Conservation (phyloP, 2,797 vertebrate species). For the Chrosomus eos region DNA sequence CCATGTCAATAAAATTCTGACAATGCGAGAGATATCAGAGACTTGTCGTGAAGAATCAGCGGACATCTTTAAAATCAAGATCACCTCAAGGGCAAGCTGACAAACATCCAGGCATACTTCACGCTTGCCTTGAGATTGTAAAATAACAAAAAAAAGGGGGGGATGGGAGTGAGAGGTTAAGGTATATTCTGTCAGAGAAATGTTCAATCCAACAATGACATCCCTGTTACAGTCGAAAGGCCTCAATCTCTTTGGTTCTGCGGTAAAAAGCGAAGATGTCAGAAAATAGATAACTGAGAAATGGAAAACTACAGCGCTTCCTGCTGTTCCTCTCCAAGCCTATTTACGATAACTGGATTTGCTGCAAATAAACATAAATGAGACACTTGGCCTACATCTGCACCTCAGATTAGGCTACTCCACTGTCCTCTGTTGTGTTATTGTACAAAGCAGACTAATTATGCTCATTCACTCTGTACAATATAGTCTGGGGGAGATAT, state of each 20-base stretch:
- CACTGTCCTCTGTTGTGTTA: constrained; percentile 22
- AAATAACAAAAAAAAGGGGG: background rate
- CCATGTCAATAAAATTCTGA: background rate
- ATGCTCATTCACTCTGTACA: constrained; percentile 26
- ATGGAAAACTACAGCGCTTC: background rate
- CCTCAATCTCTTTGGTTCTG: background rate
- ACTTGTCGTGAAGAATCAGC: constrained; percentile 10
- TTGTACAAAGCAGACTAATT: constrained; percentile 40
- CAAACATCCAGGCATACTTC: constrained; percentile 41
- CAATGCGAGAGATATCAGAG: constrained; percentile 1
- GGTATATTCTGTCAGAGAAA: constrained; percentile 12
- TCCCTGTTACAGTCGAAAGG: background rate
- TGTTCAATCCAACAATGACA: constrained; percentile 6
- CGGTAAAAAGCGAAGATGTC: background rate
- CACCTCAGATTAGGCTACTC: constrained; percentile 24
- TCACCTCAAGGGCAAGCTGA: constrained; percentile 27
- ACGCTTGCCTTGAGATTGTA: constrained; percentile 23
- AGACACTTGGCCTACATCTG: constrained; percentile 37
- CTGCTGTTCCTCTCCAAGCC: background rate
- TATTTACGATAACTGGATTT: constrained; percentile 29
- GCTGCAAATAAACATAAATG: constrained; percentile 34
- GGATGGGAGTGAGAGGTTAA: background rate
- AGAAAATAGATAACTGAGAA: constrained; percentile 10
- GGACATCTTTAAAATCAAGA: constrained; percentile 31
- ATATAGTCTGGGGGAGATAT: constrained; percentile 10